Evolutionary conservation across 2,888 invertebrate genomes (phyloP).

Genomic region (Lamellibrachia columna): DNA sequence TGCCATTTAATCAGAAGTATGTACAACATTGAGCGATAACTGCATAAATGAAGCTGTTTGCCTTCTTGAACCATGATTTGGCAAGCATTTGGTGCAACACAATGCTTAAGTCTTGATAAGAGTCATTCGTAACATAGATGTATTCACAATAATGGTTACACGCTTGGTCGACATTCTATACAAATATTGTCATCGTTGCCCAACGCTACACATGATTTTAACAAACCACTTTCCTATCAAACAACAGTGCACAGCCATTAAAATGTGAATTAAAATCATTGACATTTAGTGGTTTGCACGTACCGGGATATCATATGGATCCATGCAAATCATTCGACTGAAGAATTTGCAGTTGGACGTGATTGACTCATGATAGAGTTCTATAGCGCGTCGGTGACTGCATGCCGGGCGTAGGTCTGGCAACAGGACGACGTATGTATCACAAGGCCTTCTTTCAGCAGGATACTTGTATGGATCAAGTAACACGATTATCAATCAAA

Average conservation of each 20-base stretch:
- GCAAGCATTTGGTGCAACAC: no score
- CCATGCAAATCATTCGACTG: background rate
- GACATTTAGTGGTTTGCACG: background rate
- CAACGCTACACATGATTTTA: background rate
- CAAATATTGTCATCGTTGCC: no score
- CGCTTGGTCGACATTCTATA: no score
- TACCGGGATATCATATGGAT: constrained; percentile 5
- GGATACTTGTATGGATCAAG: background rate
- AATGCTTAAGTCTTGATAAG: no score
- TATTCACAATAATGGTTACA: no score
- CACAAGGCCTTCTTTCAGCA: background rate
- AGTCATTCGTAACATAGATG: no score
- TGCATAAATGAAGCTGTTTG: no score
- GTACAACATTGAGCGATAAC: no score
- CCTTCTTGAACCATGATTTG: no score
- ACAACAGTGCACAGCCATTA: background rate
- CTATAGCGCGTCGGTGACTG: background rate
- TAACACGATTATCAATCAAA: background rate
- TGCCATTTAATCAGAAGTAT: no score
- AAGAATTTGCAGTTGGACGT: background rate
- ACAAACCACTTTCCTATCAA: background rate
- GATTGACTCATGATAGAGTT: background rate
- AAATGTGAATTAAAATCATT: background rate
- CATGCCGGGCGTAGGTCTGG: background rate
- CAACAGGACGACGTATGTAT: background rate